These are phyloP conservation scores for Blastobasis adustella DNA, from an alignment of 2,888 invertebrate genomes.

Conservation along the genomic window DNA sequence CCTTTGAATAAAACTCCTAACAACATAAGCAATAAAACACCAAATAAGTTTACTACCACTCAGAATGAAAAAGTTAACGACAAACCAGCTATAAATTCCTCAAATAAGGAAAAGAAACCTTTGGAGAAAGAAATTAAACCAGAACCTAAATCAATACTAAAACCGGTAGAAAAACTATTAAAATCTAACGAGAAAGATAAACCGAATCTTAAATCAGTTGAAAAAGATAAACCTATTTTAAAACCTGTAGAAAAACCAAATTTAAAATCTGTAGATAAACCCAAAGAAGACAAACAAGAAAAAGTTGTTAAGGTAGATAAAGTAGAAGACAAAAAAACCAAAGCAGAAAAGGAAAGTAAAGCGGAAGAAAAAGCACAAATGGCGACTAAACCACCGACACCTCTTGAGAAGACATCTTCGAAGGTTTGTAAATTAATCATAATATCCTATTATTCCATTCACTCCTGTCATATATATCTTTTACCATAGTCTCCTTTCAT, in stretches of 20 bases:
- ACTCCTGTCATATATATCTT: no score
- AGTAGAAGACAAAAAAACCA: slow-evolving; percentile 25
- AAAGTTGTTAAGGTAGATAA: neutral
- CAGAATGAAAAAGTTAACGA: slow-evolving; percentile 7
- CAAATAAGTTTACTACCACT: neutral
- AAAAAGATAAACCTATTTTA: neutral
- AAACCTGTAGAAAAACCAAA: slow-evolving; percentile 6
- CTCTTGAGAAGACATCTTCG: slow-evolving; percentile 52
- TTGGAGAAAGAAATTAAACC: slow-evolving; percentile 11
- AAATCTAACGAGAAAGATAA: neutral
- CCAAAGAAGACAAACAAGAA: no score
- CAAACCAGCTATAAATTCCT: neutral
- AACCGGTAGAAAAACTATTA: neutral
- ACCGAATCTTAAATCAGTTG: slow-evolving; percentile 1
- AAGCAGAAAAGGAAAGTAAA: slow-evolving; percentile 27
- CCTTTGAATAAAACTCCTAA: neutral
- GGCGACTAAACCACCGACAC: slow-evolving; percentile 63
- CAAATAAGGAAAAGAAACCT: neutral
- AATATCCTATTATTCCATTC: no score
- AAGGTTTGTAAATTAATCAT: slow-evolving; percentile 35
- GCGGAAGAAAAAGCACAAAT: slow-evolving; percentile 49
- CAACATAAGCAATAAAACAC: neutral
- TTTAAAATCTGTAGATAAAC: slow-evolving; percentile 14
- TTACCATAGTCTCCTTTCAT: no score
- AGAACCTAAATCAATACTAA: slow-evolving; percentile 5